Evolutionary conservation across 2,888 invertebrate genomes (phyloP).

Genomic region (Leptinotarsa tumamoca): DNA sequence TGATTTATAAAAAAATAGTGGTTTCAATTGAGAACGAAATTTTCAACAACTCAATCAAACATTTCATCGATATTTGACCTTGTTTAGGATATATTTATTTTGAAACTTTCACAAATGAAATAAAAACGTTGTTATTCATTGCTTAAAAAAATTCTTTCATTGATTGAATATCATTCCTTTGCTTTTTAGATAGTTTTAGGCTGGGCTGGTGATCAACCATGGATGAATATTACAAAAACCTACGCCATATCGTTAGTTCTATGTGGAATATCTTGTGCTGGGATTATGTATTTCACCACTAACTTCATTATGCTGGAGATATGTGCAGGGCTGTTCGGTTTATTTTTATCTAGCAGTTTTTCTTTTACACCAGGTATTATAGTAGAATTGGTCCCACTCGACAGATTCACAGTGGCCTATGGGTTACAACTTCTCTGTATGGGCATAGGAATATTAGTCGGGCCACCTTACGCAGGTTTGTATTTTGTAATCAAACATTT

Average conservation of each 20-base stretch:
- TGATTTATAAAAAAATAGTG: neutral
- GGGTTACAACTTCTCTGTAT: constrained; percentile 90
- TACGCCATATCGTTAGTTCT: constrained; percentile 83
- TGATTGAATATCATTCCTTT: neutral
- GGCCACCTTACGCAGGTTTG: constrained; percentile 90
- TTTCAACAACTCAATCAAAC: too few species aligned
- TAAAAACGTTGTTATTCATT: too few species aligned
- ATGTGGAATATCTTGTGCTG: constrained; percentile 74
- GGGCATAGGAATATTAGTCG: constrained; percentile 91
- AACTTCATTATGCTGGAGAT: constrained; percentile 64
- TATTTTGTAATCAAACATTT: neutral
- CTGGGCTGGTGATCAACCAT: constrained; percentile 87
- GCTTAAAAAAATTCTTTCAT: too few species aligned
- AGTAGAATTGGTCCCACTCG: constrained; percentile 89
- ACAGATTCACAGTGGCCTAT: constrained; percentile 92
- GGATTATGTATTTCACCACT: constrained; percentile 68
- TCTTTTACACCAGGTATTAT: constrained; percentile 92
- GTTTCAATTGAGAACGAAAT: too few species aligned
- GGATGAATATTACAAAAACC: constrained; percentile 79
- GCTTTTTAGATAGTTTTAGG: constrained; percentile 81
- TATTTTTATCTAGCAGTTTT: constrained; percentile 92
- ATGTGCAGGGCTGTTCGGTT: constrained; percentile 78
- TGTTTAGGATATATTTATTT: too few species aligned
- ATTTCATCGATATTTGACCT: too few species aligned
- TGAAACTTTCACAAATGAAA: too few species aligned